Conservation (phyloP, 1,140 invertebrate species). For the Pseudachorutes palmiensis region DNA sequence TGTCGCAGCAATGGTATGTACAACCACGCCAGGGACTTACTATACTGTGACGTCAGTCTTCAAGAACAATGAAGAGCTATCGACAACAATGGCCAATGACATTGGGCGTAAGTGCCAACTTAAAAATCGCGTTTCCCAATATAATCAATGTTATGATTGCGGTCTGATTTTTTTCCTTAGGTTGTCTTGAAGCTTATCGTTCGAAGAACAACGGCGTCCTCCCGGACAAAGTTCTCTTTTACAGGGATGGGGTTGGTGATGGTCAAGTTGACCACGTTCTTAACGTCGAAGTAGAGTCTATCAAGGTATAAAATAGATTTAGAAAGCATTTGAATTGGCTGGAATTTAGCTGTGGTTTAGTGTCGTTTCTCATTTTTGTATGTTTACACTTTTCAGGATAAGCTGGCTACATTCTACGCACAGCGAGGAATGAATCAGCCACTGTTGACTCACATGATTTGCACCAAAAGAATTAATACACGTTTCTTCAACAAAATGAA, state of each 20-base stretch:
- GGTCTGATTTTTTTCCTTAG: no score
- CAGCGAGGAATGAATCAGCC: constrained; percentile 43
- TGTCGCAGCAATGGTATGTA: constrained; percentile 69
- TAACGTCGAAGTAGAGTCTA: constrained; percentile 43
- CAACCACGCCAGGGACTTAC: constrained; percentile 65
- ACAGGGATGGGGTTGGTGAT: constrained; percentile 46
- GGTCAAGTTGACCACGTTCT: constrained; percentile 46
- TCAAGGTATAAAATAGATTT: constrained; percentile 13
- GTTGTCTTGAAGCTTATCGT: constrained; percentile 15
- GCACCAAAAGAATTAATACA: constrained; percentile 53
- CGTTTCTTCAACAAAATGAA: constrained; percentile 42
- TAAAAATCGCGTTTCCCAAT: not conserved
- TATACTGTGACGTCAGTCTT: constrained; percentile 63
- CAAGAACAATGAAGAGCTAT: constrained; percentile 60
- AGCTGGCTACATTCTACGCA: constrained; percentile 8
- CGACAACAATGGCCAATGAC: constrained; percentile 38
- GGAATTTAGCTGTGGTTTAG: no score
- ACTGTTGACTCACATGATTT: constrained; percentile 48
- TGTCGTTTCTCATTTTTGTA: not conserved
- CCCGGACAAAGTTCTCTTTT: constrained; percentile 40
- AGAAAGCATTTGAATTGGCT: no score
- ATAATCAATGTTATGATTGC: not conserved
- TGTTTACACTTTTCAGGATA: constrained; percentile 7
- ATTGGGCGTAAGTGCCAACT: not conserved
- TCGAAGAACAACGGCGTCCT: constrained; percentile 16